Conservation (phyloP, 2,888 invertebrate genomes). For the Synergus japonicus region DNA sequence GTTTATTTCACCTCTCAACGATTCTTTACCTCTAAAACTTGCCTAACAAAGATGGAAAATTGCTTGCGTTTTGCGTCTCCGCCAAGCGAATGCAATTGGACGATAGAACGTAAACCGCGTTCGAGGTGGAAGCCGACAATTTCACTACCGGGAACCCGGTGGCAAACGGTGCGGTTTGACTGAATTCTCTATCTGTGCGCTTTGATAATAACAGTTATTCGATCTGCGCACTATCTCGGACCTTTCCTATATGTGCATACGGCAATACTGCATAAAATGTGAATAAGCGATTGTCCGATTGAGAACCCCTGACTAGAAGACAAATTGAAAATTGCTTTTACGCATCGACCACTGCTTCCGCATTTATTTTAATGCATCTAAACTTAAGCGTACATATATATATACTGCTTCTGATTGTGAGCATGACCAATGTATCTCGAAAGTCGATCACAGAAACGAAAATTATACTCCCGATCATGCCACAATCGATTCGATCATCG, state of each 20-base stretch:
- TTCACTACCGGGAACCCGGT: slow-evolving; percentile 43
- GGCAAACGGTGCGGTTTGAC: no score
- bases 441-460: slow-evolving; percentile 1
- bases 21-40: slow-evolving; percentile 59
- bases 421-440: background rate
- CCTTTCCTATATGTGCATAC: no score
- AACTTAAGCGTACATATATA: background rate
- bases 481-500: background rate
- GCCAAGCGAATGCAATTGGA: slow-evolving; percentile 59
- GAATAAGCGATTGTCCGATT: background rate
- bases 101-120: slow-evolving; percentile 59
- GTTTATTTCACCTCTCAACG: slow-evolving; percentile 64
- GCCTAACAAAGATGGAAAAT: slow-evolving; percentile 67
- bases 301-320: background rate
- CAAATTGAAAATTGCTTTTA: slow-evolving; percentile 2
- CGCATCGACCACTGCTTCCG: background rate
- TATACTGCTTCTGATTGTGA: background rate
- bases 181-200: no score
- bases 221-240: no score
- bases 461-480: background rate
- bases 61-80: slow-evolving; percentile 52
- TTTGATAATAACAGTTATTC: no score
- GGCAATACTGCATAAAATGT: background rate
- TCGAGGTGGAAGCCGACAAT: slow-evolving; percentile 50
- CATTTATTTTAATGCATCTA: background rate